Base-by-base conservation (phyloP, 2,797 vertebrate species). In the Acipenser ruthenus region DNA sequence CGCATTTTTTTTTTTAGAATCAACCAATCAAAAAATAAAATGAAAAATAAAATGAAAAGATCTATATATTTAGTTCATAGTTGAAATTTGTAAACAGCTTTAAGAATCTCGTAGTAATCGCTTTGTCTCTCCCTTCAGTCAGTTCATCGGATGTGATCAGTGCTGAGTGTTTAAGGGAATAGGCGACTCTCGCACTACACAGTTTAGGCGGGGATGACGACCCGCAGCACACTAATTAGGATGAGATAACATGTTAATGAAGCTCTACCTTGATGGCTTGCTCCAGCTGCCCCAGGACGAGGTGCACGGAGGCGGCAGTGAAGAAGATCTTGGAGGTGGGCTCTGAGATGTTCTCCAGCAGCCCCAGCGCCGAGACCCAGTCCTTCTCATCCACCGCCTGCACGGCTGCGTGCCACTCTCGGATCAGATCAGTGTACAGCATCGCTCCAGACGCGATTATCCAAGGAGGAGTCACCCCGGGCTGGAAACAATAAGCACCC, bases 371-470 rank as follows among this genome's bases (percentile, higher is more conserved):
- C 0, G 78, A 23, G 6, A 72, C 73, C 91, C 91, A 93, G 76
- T 93, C 86, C 7, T 74, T 82, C 8, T 68, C 66, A 10, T 92
- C 94, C 60, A 89, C 78, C 0, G 89, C 90, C 76, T 80, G 73
- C 4, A 91, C 89, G 0, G 90, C 89, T 53, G 78, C 79, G 7
- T 95, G 78, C 95, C 95, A 96, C 66, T 88, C 62, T 64, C 72
- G 78, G 66, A 97, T 73, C 49, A 93, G 77, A 69, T 94, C 92
- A 1, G 81, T 87, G 77, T 94, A 93, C 7, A 88, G 85, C 90
- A 95, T 90, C 67, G 53, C 52, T 55, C 52, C 52, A 9, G 52
- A 2, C 52, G 23, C 3, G 23, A 37, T 37, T 37, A 37, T 37
- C 23, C 23, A 37, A 37, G 23, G 23, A 1, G 23, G 2, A 37